A percentile compares a stretch with the other conserved stretches of the same genome.
Evolutionary conservation across 2,797 vertebrate genomes (phyloP).

Genomic region (Diglossa cyanea): DNA sequence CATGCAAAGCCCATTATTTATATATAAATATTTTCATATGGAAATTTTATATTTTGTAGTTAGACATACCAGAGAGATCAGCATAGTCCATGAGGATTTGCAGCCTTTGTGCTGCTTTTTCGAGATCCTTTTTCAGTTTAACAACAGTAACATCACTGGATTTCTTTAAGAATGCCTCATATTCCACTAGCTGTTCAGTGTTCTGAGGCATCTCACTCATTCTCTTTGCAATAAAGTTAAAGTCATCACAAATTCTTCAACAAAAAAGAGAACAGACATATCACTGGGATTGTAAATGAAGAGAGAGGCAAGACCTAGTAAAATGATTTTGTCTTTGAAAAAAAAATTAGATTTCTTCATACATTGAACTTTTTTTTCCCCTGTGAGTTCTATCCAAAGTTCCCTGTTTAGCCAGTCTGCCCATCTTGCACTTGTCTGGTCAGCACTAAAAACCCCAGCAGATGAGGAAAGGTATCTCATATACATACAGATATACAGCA

Average conservation of each 20-base stretch:
- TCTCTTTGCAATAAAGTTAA: constrained; percentile 78
- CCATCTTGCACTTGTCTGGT: not conserved
- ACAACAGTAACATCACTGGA: constrained; percentile 83
- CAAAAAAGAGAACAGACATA: not conserved
- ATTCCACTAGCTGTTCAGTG: constrained; percentile 82
- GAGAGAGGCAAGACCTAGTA: not conserved
- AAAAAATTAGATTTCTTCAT: not conserved
- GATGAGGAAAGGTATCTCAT: not conserved
- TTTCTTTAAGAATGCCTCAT: constrained; percentile 78
- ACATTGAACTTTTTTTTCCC: not conserved
- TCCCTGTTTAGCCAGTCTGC: not conserved
- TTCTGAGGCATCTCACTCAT: constrained; percentile 76
- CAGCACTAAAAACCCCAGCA: not conserved
- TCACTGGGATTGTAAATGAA: not conserved
- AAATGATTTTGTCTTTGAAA: not conserved
- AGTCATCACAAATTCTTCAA: constrained; percentile 85
- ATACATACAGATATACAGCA: not conserved
- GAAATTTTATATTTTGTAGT: not conserved
- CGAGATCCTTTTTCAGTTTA: constrained; percentile 79
- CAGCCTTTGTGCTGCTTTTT: constrained; percentile 78
- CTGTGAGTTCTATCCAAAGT: not conserved
- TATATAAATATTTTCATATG: not conserved
- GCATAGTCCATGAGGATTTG: constrained; percentile 85
- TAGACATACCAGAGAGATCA: constrained; percentile 78
- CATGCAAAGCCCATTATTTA: not conserved